Evolutionary conservation across 2,113 vertebrate genomes (phyloP), one percentile per base, ranked within the genome.

Genomic region (Macquaria australasica): DNA sequence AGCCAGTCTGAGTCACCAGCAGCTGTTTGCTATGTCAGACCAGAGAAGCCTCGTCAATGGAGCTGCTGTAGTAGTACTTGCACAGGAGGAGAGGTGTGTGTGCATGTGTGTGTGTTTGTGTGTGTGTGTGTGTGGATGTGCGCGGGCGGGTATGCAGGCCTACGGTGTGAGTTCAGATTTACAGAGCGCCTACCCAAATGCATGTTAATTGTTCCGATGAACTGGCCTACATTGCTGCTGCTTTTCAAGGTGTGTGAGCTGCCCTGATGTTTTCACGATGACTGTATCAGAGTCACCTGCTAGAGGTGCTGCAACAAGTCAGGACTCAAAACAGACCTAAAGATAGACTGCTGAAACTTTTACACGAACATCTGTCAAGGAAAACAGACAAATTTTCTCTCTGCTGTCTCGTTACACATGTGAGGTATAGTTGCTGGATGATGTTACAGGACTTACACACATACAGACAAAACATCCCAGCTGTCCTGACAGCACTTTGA

Each of bases 1-100:
- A 86, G 84, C 81, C 67, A 73, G 85, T 91, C 89, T 93, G 93
- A 94, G 92, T 94, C 93, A 94, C 92, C 89, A 73, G 86, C 85
- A 92, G 84, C 79, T 60, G 77, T 88, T 84, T 70, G 88, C 84
- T 90, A 83, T 82, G 90, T 90, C 90, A 91, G 86, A 81, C 86
- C 72, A 53, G 83, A 89, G 89, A 20, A 90, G 89, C 77, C 87
- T 89, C 56, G 77, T 95, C 93, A 95, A 95, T 95, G 94, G 92
- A 93, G 90, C 91, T 60, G 92, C 92, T 94, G 92, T 93, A 94
- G 91, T 94, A 92, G 74, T 87, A 84, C 89, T 87, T 89, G 74
- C 87, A 90, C 84, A 92, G 82, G 68, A 81, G 87, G 87, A 80
- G 86, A 45, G 60, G 81, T 71, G 91, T 76, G 85, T 69, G 28